Evolutionary conservation across 1,140 invertebrate species (phyloP).

Genomic region (Leptopilina boulardi): DNA sequence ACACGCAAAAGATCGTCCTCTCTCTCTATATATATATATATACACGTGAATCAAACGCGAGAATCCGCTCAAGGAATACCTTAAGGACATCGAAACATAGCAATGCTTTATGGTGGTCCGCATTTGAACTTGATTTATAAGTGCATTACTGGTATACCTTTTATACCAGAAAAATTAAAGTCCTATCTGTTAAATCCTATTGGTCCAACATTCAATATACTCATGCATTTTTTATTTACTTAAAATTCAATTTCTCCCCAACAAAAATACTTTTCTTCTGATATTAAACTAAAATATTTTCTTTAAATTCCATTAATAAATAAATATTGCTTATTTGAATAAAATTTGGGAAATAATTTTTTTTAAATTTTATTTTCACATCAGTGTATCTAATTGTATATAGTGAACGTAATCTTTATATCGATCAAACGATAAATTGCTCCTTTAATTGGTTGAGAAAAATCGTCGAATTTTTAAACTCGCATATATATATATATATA

Average conservation of each 20-base stretch:
- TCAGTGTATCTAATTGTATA: too few species aligned
- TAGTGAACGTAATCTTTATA: too few species aligned
- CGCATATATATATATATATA: too few species aligned
- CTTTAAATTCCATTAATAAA: too few species aligned
- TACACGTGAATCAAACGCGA: slow-evolving; percentile 74
- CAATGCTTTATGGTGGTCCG: slow-evolving; percentile 77
- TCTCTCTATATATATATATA: too few species aligned
- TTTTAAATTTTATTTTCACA: too few species aligned
- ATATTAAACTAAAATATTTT: too few species aligned
- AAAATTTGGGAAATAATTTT: too few species aligned
- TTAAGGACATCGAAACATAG: slow-evolving; percentile 76
- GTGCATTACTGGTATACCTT: slow-evolving; percentile 74
- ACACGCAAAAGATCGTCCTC: background rate
- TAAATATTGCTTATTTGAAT: too few species aligned
- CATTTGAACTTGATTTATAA: slow-evolving; percentile 77
- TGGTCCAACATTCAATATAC: slow-evolving; percentile 49
- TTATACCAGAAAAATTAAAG: slow-evolving; percentile 55
- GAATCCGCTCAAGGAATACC: slow-evolving; percentile 74
- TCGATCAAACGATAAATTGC: slow-evolving; percentile 12
- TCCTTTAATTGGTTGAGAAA: slow-evolving; percentile 31
- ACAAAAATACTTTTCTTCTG: background rate
- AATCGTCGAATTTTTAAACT: slow-evolving; percentile 11
- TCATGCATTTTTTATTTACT: slow-evolving; percentile 43
- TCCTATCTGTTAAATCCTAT: slow-evolving; percentile 54
- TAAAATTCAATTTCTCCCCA: background rate